Percentiles rank a stretch among this genome's conserved stretches.
These are phyloP conservation scores for Subanguina moxae DNA, from an alignment of 1,140 invertebrate genomes.

Conservation along the genomic window DNA sequence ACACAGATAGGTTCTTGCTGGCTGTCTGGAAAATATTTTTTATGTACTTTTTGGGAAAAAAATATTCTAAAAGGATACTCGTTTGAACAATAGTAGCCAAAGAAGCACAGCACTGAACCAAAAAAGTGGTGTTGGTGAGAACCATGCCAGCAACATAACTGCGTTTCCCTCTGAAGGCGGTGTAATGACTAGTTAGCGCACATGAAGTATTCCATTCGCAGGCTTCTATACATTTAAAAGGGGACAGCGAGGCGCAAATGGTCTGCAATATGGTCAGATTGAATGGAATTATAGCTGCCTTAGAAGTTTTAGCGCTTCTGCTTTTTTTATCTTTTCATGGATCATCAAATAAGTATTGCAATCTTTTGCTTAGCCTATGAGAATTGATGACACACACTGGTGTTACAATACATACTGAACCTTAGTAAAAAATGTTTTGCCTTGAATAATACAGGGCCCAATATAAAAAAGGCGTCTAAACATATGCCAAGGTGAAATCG, in stretches of 20 bases:
- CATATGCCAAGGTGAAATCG: no score
- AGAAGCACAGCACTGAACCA: constrained; percentile 41
- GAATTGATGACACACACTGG: no score
- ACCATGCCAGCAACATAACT: constrained; percentile 38
- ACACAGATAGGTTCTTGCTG: constrained; percentile 26
- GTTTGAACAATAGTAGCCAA: constrained; percentile 34
- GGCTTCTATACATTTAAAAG: constrained; percentile 32
- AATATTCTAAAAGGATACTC: constrained; percentile 12
- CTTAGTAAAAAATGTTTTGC: no score
- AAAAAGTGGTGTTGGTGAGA: constrained; percentile 27
- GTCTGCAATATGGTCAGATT: constrained; percentile 4
- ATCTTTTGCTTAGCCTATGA: no score
- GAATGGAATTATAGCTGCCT: not conserved
- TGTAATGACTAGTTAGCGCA: constrained; percentile 22
- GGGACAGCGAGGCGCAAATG: constrained; percentile 26
- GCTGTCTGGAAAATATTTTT: constrained; percentile 20
- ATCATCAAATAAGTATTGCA: no score
- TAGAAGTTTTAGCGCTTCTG: no score
- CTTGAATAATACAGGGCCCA: no score
- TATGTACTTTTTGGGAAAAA: not conserved
- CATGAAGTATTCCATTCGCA: constrained; percentile 36
- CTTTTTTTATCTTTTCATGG: no score
- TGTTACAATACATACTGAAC: no score
- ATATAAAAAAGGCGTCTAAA: no score
- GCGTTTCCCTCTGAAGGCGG: constrained; percentile 31